These are phyloP conservation scores for Lampris megalopsis DNA, from an alignment of 2,113 vertebrate species.

Conservation along the genomic window DNA sequence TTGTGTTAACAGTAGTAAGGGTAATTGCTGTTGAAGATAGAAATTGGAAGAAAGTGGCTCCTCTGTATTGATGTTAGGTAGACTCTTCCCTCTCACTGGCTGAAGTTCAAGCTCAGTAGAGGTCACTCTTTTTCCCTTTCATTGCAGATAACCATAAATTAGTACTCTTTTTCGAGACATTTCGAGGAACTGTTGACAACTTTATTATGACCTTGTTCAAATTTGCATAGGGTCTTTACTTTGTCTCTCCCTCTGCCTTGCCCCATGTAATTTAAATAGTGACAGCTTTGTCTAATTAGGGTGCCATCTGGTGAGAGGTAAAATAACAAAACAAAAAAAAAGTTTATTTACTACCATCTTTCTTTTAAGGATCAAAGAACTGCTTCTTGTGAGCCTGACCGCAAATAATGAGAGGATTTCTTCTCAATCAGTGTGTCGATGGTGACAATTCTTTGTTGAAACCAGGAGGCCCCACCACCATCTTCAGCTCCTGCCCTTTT, in stretches of 20 bases:
- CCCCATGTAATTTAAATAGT: constrained; percentile 57
- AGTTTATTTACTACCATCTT: constrained; percentile 30
- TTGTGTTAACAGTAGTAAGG: constrained; percentile 56
- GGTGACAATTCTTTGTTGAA: no score
- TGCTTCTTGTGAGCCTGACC: no score
- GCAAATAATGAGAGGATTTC: no score
- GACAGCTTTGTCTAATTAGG: constrained; percentile 69
- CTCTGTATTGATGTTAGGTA: constrained; percentile 36
- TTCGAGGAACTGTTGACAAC: constrained; percentile 56
- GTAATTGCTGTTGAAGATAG: constrained; percentile 53
- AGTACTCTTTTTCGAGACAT: constrained; percentile 43
- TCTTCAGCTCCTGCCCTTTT: not conserved
- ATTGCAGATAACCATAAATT: constrained; percentile 72
- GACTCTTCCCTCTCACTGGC: constrained; percentile 51
- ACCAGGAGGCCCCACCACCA: no score
- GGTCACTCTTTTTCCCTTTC: constrained; percentile 64
- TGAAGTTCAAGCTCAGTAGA: constrained; percentile 44
- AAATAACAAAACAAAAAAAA: constrained; percentile 43
- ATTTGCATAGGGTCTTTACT: constrained; percentile 58
- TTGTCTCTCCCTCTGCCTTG: constrained; percentile 23
- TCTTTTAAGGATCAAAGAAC: not conserved
- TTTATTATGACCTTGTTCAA: constrained; percentile 75
- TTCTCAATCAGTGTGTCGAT: no score
- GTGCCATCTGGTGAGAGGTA: constrained; percentile 72
- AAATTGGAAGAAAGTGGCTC: constrained; percentile 48